Evolutionary conservation across 2,113 vertebrate species (phyloP).

Genomic region (Verasper variegatus): DNA sequence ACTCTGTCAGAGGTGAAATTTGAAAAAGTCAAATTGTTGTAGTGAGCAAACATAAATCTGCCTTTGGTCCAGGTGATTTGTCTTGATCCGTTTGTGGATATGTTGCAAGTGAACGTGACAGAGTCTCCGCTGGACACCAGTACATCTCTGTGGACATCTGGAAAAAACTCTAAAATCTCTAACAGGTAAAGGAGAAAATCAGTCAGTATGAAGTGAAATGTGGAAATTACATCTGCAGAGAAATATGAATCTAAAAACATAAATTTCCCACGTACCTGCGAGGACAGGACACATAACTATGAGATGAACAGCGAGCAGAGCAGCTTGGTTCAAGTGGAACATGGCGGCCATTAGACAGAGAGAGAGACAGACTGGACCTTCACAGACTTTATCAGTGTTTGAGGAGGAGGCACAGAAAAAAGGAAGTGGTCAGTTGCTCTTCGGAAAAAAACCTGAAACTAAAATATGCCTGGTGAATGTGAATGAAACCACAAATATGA

Average conservation of each 20-base stretch:
- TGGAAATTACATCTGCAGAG: neutral
- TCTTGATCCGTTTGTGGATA: fast-evolving
- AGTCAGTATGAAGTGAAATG: neutral
- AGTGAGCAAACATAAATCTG: fast-evolving
- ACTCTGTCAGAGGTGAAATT: conserved; percentile 32
- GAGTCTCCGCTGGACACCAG: conserved; percentile 24
- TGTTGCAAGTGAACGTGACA: conserved; percentile 20
- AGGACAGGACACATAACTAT: neutral
- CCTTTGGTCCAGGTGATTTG: conserved; percentile 32
- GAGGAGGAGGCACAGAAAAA: neutral
- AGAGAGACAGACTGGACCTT: neutral
- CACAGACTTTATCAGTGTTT: neutral
- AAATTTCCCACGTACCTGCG: neutral
- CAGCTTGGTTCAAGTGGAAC: neutral
- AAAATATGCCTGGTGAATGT: too few species aligned
- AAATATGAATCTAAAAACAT: neutral
- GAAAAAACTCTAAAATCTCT: fast-evolving
- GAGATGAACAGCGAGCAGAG: conserved; percentile 26
- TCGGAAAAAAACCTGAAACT: too few species aligned
- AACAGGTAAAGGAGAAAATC: neutral
- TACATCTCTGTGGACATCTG: fast-evolving
- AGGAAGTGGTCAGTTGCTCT: conserved; percentile 22
- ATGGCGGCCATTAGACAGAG: conserved; percentile 15
- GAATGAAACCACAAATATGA: too few species aligned
- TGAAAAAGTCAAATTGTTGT: fast-evolving